Evolutionary conservation across 2,888 invertebrate species (phyloP), one percentile per base, ranked within the genome.

Genomic region (Carterocephalus palaemon): DNA sequence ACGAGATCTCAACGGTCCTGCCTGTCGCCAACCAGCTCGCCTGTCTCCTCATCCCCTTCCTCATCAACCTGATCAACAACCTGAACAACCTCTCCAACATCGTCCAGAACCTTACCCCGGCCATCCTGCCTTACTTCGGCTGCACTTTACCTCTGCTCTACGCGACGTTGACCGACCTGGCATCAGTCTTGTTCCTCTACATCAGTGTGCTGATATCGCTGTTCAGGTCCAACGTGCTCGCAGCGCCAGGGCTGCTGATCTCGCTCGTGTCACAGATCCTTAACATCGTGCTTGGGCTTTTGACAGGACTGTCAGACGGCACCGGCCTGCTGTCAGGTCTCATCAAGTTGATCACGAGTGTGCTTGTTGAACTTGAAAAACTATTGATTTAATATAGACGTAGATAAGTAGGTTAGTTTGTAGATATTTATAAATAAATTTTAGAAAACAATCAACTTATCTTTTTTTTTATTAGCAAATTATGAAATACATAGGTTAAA

Each of bases 71-170:
- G 0, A 84, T 86, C 29, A 86, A 85, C 42, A 86, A 86, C 33
- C 39, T 86, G 1, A 85, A 86, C 48, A 85, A 85, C 33, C 31
- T 86, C 0, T 85, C 85, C 0, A 86, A 86, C 28, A 85, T 86
- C 0, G 80, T 86, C 0, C 85, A 85, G 34, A 86, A 86, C 36
- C 41, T 86, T 1, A 86, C 85, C 0, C 85, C 85, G 9, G 85
- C 86, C 0, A 46, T 85, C 1, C 26, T 86, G 0, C 86, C 85
- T 0, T 85, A 85, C 43, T 86, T 86, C 8, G 86, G 85, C 0
- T 85, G 86, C 16, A 86, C 86, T 0, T 33, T 86, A 1, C 85
- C 85, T 0, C 57, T 86, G 0, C 20, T 86, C 0, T 85, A 86
- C 9, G 84, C 85, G 0, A 85, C 85, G 0, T 53, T 86, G 33